Conservation (phyloP, 2,113 vertebrate species). For the Nipponia nippon region DNA sequence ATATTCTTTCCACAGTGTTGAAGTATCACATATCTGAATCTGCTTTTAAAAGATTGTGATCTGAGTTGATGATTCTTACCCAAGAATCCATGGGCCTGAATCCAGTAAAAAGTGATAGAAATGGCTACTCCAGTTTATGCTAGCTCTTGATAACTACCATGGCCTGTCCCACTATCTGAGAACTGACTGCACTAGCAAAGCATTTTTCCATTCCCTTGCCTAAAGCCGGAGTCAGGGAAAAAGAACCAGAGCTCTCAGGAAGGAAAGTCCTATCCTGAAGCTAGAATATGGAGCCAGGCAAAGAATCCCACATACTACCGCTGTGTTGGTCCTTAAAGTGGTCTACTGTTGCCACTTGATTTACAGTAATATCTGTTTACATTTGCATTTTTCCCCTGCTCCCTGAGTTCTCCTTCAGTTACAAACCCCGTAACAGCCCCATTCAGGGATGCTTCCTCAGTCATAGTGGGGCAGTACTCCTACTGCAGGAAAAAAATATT, state of each 20-base stretch:
- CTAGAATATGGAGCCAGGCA: not conserved
- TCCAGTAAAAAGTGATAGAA: not conserved
- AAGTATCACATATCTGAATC: not conserved
- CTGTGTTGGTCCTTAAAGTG: not conserved
- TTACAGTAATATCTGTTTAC: not conserved
- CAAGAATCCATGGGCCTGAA: not conserved
- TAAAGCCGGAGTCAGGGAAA: not conserved
- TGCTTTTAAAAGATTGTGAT: not conserved
- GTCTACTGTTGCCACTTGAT: not conserved
- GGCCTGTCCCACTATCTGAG: not conserved
- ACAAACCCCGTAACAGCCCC: not conserved
- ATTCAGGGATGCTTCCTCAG: not conserved
- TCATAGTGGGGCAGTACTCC: not conserved
- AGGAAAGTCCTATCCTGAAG: not conserved
- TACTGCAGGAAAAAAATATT: not conserved
- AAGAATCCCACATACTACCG: not conserved
- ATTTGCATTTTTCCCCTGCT: not conserved
- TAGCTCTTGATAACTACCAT: not conserved
- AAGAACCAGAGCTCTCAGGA: not conserved
- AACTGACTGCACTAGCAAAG: not conserved
- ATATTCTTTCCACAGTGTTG: not conserved
- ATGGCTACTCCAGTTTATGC: not conserved
- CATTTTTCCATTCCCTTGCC: not conserved
- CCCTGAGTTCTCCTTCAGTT: accelerated
- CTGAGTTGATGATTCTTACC: not conserved